phyloP scores from a whole-genome alignment of 2,113 vertebrate genomes.

The Atractosteus spatula region DNA sequence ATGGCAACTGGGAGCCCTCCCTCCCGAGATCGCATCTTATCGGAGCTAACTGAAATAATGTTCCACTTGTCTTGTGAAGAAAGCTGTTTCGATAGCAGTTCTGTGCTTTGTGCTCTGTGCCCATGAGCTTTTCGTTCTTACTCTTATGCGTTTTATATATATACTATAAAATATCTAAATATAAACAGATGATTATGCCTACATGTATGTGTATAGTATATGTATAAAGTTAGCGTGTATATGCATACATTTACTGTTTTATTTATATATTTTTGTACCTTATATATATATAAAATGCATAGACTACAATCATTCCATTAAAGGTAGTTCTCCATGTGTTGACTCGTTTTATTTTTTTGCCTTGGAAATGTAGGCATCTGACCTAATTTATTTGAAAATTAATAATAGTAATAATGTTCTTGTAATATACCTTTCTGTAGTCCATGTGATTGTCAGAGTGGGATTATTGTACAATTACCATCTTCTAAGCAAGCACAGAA shows the following conservation, averaged over 20 bases:
- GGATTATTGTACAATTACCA: neutral
- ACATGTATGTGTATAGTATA: conserved; percentile 32
- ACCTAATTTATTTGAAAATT: neutral
- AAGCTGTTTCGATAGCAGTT: conserved; percentile 53
- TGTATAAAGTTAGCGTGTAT: conserved; percentile 38
- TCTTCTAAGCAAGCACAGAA: neutral
- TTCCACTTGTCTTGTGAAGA: conserved; percentile 43
- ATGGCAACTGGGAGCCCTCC: conserved; percentile 11
- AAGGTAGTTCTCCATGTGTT: neutral
- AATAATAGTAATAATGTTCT: neutral
- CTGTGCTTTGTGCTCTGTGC: conserved; percentile 52
- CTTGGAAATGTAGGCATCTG: neutral
- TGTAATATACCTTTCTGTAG: conserved; percentile 6
- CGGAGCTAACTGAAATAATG: conserved; percentile 25
- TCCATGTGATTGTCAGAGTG: neutral
- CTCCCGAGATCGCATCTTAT: conserved; percentile 16
- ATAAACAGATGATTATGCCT: conserved; percentile 34
- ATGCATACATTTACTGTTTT: conserved; percentile 45
- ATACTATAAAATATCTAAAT: conserved; percentile 11
- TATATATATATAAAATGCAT: conserved; percentile 42
- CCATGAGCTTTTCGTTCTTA: conserved; percentile 27
- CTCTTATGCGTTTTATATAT: conserved; percentile 6
- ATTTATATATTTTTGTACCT: conserved; percentile 21
- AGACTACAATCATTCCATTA: conserved; percentile 2
- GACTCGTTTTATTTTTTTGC: neutral